Conservation (phyloP, 2,888 invertebrate species). For the Drosophila nr. perissopoda region DNA sequence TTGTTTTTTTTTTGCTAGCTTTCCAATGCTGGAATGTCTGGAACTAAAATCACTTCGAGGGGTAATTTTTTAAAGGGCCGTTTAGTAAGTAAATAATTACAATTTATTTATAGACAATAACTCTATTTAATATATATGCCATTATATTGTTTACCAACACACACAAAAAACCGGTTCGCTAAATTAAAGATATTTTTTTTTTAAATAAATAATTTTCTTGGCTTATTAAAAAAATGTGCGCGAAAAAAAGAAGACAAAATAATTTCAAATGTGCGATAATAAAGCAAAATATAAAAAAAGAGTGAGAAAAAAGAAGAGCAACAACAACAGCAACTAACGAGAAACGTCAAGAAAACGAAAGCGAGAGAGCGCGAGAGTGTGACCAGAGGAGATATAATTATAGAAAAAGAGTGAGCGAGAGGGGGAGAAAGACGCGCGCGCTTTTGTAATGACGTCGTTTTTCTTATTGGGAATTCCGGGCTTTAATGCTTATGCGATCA, state of each 20-base stretch:
- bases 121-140: constrained; percentile 22
- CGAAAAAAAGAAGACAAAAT: constrained; percentile 31
- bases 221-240: constrained; percentile 39
- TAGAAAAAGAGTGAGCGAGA: constrained; percentile 9
- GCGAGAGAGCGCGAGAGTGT: constrained; percentile 37
- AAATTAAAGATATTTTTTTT: constrained; percentile 28
- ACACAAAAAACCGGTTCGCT: constrained; percentile 63
- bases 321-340: constrained; percentile 47
- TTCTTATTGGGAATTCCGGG: constrained; percentile 75
- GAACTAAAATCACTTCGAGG: constrained; percentile 19
- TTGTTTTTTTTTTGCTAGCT: not conserved
- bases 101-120: constrained; percentile 48
- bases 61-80: constrained; percentile 19
- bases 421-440: constrained; percentile 18
- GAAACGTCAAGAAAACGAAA: constrained; percentile 61
- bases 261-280: constrained; percentile 62
- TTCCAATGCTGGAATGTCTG: constrained; percentile 23
- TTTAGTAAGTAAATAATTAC: constrained; percentile 52
- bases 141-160: constrained; percentile 19
- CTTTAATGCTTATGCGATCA: constrained; percentile 79
- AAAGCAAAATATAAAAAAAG: constrained; percentile 4
- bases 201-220: constrained; percentile 48
- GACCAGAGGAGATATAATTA: constrained; percentile 8
- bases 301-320: constrained; percentile 22
- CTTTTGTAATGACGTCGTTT: constrained; percentile 70